Conservation (phyloP, 2,113 vertebrate species). For the Cyphomyrus discorhynchus region DNA sequence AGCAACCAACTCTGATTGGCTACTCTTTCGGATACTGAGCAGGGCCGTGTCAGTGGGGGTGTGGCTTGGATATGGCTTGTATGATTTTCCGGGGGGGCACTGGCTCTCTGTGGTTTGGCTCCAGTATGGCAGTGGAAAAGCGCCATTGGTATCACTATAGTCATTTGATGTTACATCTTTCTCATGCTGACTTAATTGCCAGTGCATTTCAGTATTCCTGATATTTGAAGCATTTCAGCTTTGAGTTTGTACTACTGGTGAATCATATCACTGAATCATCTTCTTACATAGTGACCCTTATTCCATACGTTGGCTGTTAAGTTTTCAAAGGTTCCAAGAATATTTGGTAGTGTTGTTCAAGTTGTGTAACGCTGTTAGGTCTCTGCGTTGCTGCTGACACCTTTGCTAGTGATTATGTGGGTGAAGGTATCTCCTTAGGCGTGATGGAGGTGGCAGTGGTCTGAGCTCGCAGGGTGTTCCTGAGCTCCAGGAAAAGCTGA, state of each 20-base stretch:
- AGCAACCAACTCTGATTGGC: neutral
- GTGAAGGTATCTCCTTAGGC: neutral
- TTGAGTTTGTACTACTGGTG: neutral
- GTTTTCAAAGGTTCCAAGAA: neutral
- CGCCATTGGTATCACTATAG: neutral
- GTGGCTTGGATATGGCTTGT: neutral
- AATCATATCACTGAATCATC: neutral
- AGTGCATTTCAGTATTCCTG: neutral
- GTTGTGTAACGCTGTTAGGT: neutral
- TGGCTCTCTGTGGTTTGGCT: neutral
- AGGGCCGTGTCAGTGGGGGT: neutral
- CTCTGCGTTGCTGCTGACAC: neutral
- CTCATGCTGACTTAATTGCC: neutral
- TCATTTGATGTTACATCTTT: neutral
- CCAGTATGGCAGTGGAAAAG: neutral
- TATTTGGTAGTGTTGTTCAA: neutral
- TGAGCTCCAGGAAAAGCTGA: neutral
- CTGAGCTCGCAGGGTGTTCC: neutral
- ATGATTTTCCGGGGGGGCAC: neutral
- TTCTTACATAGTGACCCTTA: neutral
- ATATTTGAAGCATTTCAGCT: neutral
- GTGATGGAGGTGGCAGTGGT: neutral
- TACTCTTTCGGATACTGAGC: neutral
- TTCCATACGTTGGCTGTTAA: neutral
- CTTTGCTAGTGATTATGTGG: neutral